Evolutionary conservation across 37 sponge, comb jelly and placozoan genomes (phyloP).

Genomic region (Hexactinellida sp.): DNA sequence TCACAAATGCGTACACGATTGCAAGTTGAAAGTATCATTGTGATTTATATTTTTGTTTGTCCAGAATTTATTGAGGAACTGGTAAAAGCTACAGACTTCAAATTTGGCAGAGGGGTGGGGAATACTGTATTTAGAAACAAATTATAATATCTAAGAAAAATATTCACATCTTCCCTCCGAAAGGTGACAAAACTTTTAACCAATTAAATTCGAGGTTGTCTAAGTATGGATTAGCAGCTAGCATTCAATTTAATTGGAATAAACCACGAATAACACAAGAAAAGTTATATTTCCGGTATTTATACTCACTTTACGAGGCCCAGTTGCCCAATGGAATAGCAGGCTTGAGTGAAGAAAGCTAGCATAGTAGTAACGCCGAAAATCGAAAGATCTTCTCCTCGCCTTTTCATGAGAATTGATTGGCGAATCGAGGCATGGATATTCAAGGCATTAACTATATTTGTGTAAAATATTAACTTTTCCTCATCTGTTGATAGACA

Average conservation of each 20-base stretch:
- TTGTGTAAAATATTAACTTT: not conserved
- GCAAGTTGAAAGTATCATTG: no score
- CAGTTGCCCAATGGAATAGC: not conserved
- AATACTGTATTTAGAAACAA: not conserved
- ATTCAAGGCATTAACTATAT: not conserved
- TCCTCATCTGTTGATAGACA: not conserved
- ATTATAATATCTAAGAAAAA: not conserved
- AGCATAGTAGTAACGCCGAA: not conserved
- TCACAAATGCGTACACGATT: no score
- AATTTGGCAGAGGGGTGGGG: not conserved
- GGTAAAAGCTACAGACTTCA: not conserved
- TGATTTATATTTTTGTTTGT: not conserved
- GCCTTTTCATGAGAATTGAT: not conserved
- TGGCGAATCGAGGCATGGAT: not conserved
- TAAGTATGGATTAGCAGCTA: no score
- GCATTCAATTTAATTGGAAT: no score
- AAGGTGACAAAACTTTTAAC: no score
- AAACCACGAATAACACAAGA: no score
- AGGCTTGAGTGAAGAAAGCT: not conserved
- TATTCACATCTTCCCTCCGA: no score
- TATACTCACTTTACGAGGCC: not conserved
- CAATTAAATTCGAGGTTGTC: no score
- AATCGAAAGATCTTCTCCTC: not conserved
- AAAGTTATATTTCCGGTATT: no score
- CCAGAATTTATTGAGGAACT: not conserved